Evolutionary conservation across 1,140 invertebrate genomes (phyloP), one percentile per base, ranked within the genome.

Genomic region (Hyphantria cunea): DNA sequence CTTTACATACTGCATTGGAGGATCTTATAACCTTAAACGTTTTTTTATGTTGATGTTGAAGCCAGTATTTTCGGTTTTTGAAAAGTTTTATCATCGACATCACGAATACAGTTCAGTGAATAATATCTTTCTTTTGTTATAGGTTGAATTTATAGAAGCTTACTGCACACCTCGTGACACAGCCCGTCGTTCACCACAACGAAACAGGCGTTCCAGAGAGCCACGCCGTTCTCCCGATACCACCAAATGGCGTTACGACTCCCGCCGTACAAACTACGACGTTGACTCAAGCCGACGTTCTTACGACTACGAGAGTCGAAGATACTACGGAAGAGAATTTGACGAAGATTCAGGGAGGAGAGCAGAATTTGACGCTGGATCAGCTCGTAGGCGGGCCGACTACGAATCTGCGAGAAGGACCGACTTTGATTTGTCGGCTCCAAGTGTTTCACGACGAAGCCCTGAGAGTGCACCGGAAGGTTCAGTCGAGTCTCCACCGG

Each of bases 61-160:
- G n/a, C n/a, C n/a, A n/a, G n/a, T n/a, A n/a, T n/a, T n/a, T n/a
- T n/a, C n/a, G n/a, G n/a, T n/a, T n/a, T n/a, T n/a, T n/a, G n/a
- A n/a, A n/a, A n/a, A n/a, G n/a, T n/a, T n/a, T n/a, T n/a, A n/a
- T n/a, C n/a, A n/a, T n/a, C n/a, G n/a, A n/a, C n/a, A n/a, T n/a
- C n/a, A n/a, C n/a, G n/a, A n/a, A n/a, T n/a, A n/a, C n/a, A n/a
- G n/a, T n/a, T n/a, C n/a, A n/a, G n/a, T 25, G 17, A 25, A 25
- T 25, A 25, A 25, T 25, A 25, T 25, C 5, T 63, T 51, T 68
- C 12, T 37, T 49, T 89, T 89, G 76, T 92, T 92, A 9, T 85
- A 93, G 93, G 91, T 93, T 74, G 92, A 93, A 78, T 91, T 93
- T 54, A 78, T 93, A 84, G 92, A 93, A 75, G 91, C 91, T 51